Percentiles rank a stretch among this genome's conserved stretches.
These are phyloP conservation scores for Theonella swinhoei DNA, from an alignment of 37 sponge, comb jelly and placozoan genomes.

Conservation along the genomic window DNA sequence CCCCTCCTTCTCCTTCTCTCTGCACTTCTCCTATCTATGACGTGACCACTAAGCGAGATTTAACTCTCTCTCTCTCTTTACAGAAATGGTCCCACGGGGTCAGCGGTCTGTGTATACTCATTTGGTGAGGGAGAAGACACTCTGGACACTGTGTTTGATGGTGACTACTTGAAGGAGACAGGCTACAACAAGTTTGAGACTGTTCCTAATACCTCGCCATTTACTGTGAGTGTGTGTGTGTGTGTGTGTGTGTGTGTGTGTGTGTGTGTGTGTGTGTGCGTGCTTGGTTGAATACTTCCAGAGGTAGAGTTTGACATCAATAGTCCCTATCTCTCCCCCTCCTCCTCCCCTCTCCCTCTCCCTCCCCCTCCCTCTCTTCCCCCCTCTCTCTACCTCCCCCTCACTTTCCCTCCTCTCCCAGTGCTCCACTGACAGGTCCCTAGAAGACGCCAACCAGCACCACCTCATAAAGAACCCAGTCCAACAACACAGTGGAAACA, in stretches of 20 bases:
- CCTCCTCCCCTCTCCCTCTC: not conserved
- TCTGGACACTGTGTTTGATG: constrained; percentile 37
- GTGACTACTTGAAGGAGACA: constrained; percentile 26
- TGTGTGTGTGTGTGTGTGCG: not conserved
- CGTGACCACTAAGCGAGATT: too few species aligned
- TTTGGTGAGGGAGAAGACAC: constrained; percentile 15
- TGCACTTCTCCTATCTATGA: not conserved
- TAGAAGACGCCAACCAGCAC: constrained; percentile 13
- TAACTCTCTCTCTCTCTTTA: too few species aligned
- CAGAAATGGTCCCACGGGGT: constrained; percentile 80
- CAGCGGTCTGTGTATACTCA: constrained; percentile 83
- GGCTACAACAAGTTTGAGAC: not conserved
- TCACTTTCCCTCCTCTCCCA: not conserved
- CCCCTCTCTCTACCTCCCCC: not conserved
- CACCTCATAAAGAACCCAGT: constrained; percentile 40
- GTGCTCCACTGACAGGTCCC: constrained; percentile 33
- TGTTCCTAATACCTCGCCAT: not conserved
- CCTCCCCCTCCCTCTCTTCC: not conserved
- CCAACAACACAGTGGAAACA: constrained; percentile 1
- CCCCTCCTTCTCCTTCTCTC: not conserved
- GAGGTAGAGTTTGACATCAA: too few species aligned
- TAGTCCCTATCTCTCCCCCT: not conserved
- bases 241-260: not conserved
- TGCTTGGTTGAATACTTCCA: too few species aligned
- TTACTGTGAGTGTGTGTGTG: constrained; percentile 30